These are phyloP conservation scores for Seladonia tumulorum DNA, from an alignment of 2,888 invertebrate species.

Conservation along the genomic window DNA sequence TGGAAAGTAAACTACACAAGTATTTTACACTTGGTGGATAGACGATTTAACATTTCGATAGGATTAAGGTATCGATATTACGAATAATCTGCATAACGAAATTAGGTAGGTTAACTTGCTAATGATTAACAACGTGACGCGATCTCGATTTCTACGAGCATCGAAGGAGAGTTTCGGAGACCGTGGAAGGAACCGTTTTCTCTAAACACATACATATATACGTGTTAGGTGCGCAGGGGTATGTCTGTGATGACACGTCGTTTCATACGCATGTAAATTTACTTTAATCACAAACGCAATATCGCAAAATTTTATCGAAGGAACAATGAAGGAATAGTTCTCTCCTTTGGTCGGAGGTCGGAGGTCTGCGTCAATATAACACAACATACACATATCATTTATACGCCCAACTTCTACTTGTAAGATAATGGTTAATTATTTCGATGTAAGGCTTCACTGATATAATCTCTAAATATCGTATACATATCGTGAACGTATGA, in stretches of 20 bases:
- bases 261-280: not conserved
- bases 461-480: slow-evolving; percentile 77
- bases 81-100: slow-evolving; percentile 60
- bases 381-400: slow-evolving; percentile 75
- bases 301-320: not conserved
- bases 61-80: slow-evolving; percentile 61
- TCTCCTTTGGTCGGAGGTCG: slow-evolving; percentile 44
- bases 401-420: slow-evolving; percentile 71
- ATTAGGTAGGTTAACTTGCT: slow-evolving; percentile 40
- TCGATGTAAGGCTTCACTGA: slow-evolving; percentile 69
- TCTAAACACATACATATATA: not conserved
- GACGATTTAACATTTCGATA: slow-evolving; percentile 52
- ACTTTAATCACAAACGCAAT: not conserved
- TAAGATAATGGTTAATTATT: slow-evolving; percentile 70
- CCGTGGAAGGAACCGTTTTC: not conserved
- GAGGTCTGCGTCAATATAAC: slow-evolving; percentile 51
- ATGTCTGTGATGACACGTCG: not conserved
- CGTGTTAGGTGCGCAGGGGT: not conserved
- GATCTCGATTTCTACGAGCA: slow-evolving; percentile 3
- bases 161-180: slow-evolving; percentile 28
- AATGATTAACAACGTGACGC: slow-evolving; percentile 32
- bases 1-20: slow-evolving; percentile 66
- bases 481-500: slow-evolving; percentile 78
- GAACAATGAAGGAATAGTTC: not conserved
- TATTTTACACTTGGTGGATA: slow-evolving; percentile 67